Percentiles rank a stretch among this genome's conserved stretches.
phyloP scores from a whole-genome alignment of 2,888 invertebrate species.

The Agrotis segetum region DNA sequence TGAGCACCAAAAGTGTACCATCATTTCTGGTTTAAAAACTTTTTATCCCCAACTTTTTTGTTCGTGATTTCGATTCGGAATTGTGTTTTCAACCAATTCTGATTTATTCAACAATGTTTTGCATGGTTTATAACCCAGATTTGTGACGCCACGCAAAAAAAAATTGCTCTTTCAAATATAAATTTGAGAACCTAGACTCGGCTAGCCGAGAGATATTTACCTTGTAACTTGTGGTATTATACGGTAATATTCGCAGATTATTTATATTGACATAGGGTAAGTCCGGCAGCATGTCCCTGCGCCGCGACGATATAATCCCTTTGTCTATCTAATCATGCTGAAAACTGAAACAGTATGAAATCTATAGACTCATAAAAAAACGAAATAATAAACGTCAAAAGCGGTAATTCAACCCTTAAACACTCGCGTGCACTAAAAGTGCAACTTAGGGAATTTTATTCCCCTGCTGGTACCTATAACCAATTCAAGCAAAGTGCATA shows the following conservation, averaged over 20 bases:
- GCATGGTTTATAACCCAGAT: background rate
- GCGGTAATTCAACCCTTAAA: conserved; percentile 36
- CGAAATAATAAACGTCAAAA: conserved; percentile 23
- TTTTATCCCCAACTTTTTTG: conserved; percentile 22
- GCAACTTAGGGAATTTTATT: conserved; percentile 62
- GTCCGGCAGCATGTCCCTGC: too few relatives aligned
- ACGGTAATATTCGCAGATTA: too few relatives aligned
- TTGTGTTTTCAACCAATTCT: conserved; percentile 14
- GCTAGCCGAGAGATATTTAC: too few relatives aligned
- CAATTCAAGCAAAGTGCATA: conserved; percentile 75
- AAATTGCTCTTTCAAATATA: background rate
- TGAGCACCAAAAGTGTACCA: conserved; percentile 45
- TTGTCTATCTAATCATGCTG: too few relatives aligned
- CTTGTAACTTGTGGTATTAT: too few relatives aligned
- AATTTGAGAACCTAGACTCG: background rate
- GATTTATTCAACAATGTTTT: conserved; percentile 26
- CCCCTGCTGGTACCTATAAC: conserved; percentile 61
- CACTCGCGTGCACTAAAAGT: conserved; percentile 49
- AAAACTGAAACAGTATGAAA: background rate
- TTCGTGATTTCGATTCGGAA: conserved; percentile 9
- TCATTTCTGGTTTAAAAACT: conserved; percentile 26
- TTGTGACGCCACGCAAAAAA: background rate
- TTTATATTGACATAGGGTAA: too few relatives aligned
- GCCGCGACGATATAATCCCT: too few relatives aligned
- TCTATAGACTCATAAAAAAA: background rate